A percentile compares a stretch with the other conserved stretches of the same genome.
Evolutionary conservation across 2,797 vertebrate genomes (phyloP).

Genomic region (Acrossocheilus wenchowensis): DNA sequence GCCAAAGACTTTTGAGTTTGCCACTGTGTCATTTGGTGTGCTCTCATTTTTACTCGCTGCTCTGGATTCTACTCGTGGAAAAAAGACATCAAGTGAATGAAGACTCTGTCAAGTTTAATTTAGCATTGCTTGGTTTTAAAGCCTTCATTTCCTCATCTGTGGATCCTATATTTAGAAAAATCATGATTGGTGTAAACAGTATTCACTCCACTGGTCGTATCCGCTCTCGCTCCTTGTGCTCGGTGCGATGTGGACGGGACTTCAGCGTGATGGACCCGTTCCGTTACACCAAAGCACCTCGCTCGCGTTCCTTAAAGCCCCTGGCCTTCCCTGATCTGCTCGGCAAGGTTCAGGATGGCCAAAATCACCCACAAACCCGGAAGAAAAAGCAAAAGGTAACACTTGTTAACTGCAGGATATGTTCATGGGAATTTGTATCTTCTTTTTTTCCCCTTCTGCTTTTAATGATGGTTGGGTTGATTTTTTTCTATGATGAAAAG

Average conservation of each 20-base stretch:
- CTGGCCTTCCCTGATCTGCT: conserved; percentile 93
- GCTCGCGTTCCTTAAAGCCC: conserved; percentile 92
- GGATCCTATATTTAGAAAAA: background rate
- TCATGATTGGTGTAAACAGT: conserved; percentile 96
- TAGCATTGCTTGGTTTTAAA: conserved; percentile 2
- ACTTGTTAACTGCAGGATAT: background rate
- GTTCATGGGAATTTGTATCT: background rate
- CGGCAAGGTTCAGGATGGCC: conserved; percentile 81
- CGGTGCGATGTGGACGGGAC: conserved; percentile 89
- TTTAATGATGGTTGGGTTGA: background rate
- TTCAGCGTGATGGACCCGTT: conserved; percentile 89
- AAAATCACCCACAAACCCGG: conserved; percentile 87
- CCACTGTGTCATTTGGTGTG: conserved; percentile 14
- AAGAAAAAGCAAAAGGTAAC: conserved; percentile 83
- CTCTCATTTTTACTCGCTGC: background rate
- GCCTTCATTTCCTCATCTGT: background rate
- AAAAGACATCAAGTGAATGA: background rate
- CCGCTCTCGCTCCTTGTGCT: conserved; percentile 91
- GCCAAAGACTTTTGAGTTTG: conserved; percentile 25
- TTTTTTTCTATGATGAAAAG: background rate
- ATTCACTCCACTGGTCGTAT: conserved; percentile 89
- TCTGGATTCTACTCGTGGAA: background rate
- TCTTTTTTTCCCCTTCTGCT: background rate
- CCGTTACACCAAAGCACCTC: conserved; percentile 90
- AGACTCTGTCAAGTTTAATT: background rate